These are phyloP conservation scores for Netelia inedita DNA, from an alignment of 2,888 invertebrate genomes.

Conservation along the genomic window DNA sequence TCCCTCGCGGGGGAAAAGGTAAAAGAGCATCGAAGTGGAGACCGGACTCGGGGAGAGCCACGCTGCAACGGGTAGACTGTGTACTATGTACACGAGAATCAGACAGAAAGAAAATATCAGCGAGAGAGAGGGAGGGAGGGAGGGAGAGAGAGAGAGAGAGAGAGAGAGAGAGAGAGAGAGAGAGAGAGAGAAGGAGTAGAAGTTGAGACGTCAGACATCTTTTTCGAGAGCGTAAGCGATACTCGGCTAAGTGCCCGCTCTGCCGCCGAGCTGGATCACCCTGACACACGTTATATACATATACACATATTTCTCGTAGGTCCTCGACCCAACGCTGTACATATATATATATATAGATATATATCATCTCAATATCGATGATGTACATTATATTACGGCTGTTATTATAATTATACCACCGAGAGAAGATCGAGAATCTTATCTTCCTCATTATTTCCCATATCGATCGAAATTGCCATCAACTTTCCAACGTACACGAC, in stretches of 20 bases:
- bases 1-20: constrained; percentile 45
- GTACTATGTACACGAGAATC: constrained; percentile 22
- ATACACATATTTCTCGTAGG: constrained; percentile 32
- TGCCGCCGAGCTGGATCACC: constrained; percentile 61
- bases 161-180: constrained; percentile 54
- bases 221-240: constrained; percentile 80
- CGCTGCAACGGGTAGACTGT: constrained; percentile 18
- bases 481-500: constrained; percentile 22
- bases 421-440: constrained; percentile 16
- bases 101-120: constrained; percentile 45
- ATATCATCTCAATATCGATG: constrained; percentile 14
- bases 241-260: constrained; percentile 79
- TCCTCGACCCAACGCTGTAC: constrained; percentile 65
- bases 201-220: constrained; percentile 76
- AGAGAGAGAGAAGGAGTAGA: constrained; percentile 68
- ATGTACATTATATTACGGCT: constrained; percentile 41
- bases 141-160: constrained; percentile 66
- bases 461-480: neutral
- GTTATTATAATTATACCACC: constrained; percentile 54
- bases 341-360: constrained; percentile 28
- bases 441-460: constrained; percentile 25
- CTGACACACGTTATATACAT: constrained; percentile 38
- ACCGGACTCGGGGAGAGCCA: constrained; percentile 48
- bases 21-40: constrained; percentile 55
- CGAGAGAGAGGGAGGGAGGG: constrained; percentile 48